Evolutionary conservation across 2,797 vertebrate genomes (phyloP), one percentile per base, ranked within the genome.

Genomic region (Glossophaga mutica): DNA sequence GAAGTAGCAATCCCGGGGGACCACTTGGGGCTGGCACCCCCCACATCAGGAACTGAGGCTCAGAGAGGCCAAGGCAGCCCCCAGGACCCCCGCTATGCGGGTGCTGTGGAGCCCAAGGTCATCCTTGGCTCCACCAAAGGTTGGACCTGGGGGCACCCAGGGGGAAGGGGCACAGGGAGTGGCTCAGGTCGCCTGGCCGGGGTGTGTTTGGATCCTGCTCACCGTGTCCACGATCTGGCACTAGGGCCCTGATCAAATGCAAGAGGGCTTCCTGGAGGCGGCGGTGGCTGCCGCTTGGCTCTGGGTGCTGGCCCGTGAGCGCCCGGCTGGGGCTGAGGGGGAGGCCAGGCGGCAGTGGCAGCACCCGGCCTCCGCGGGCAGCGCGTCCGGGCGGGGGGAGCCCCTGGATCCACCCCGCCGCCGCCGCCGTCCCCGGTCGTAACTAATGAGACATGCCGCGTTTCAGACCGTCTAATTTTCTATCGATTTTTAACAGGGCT

Each of bases 381-480:
- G 67, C 34, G 5, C 0, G 18, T 65, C 95, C 6, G 12, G 32
- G 74, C 6, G 21, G 9, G 95, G 84, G 7, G 94, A 94, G 96
- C 73, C n/a, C 34, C 0, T 62, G 67, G 90, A 96, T 97, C 97
- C 98, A 96, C 98, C 98, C 98, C n/a, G n/a, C 77, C 97, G 70
- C 87, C 62, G n/a, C 97, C 96, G 91, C 98, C 98, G 98, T 97
- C 98, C 98, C 97, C 98, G 96, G 94, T 98, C 98, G 97, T 98
- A 97, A 97, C 98, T 98, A 98, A 98, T 98, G 98, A 98, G 98
- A 94, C 98, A 97, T 96, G 97, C 91, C 92, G 97, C 98, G 90
- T 97, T 98, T 98, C 98, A 97, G 93, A 96, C 98, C 97, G 37
- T 97, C 98, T 98, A 97, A 98, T 98, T 98, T 98, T 96, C 98